Evolutionary conservation across 2,113 vertebrate species (phyloP).

Genomic region (Hucho hucho): DNA sequence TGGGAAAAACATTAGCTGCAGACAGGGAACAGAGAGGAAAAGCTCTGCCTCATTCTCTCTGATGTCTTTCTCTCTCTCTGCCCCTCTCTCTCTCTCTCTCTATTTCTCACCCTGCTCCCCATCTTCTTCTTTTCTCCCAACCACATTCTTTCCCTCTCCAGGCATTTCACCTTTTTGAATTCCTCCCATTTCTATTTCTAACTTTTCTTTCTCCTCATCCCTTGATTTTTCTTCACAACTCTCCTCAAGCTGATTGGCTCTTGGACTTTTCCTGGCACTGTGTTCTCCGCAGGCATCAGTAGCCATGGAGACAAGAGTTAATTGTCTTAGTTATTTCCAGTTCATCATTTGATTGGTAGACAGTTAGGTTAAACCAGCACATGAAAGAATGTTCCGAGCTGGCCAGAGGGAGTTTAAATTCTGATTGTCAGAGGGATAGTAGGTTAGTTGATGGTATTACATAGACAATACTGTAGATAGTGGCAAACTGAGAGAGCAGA

Average conservation of each 20-base stretch:
- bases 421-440: no score
- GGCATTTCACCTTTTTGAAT: no score
- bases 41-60: background rate
- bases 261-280: background rate
- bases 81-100: background rate
- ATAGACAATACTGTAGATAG: no score
- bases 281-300: slow-evolving; percentile 35
- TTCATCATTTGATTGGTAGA: slow-evolving; percentile 30
- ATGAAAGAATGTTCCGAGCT: background rate
- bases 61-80: background rate
- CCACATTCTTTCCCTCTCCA: background rate
- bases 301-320: slow-evolving; percentile 47
- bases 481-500: no score
- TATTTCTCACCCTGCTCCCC: slow-evolving; percentile 6
- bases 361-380: slow-evolving; percentile 20
- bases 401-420: no score
- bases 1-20: slow-evolving; percentile 33
- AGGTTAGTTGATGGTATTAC: no score
- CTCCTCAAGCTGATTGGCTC: slow-evolving; percentile 16
- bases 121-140: background rate
- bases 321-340: slow-evolving; percentile 31
- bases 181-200: no score
- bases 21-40: slow-evolving; percentile 21
- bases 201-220: background rate
- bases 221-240: background rate